phyloP scores from a whole-genome alignment of 2,888 invertebrate genomes.

The Hirtodrosophila duncani region DNA sequence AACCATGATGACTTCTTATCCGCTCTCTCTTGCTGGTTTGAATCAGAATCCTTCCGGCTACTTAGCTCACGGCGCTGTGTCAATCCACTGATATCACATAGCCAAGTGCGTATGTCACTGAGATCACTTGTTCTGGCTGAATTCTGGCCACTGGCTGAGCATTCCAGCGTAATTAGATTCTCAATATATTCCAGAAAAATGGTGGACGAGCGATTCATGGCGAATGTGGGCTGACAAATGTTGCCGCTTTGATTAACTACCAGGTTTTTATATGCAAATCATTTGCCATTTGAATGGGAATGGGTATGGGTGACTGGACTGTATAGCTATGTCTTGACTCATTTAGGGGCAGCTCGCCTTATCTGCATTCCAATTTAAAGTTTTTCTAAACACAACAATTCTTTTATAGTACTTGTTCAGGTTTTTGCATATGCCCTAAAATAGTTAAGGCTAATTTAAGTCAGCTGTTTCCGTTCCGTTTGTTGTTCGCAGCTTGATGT shows the following conservation, averaged over 20 bases:
- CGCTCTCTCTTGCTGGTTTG: not conserved
- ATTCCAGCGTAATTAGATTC: slow-evolving; percentile 31
- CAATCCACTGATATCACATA: slow-evolving; percentile 8
- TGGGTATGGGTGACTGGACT: no score
- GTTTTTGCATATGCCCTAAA: no score
- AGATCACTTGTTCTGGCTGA: slow-evolving; percentile 10
- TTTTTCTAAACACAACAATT: no score
- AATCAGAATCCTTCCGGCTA: not conserved
- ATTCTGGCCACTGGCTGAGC: not conserved
- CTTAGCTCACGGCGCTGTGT: not conserved
- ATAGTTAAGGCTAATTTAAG: no score
- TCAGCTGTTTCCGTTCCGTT: not conserved
- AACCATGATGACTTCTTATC: not conserved
- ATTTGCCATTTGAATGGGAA: not conserved
- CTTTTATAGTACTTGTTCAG: no score
- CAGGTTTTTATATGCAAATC: not conserved
- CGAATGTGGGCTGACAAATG: slow-evolving; percentile 24
- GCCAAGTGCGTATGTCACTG: slow-evolving; percentile 38
- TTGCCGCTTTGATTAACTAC: not conserved
- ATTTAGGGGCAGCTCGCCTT: no score
- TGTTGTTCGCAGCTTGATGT: not conserved
- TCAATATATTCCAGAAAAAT: slow-evolving; percentile 48
- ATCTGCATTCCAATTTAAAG: no score
- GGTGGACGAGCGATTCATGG: slow-evolving; percentile 50
- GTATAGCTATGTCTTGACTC: no score